phyloP scores from a whole-genome alignment of 2,797 vertebrate genomes.

The Adrianichthys oophorus region DNA sequence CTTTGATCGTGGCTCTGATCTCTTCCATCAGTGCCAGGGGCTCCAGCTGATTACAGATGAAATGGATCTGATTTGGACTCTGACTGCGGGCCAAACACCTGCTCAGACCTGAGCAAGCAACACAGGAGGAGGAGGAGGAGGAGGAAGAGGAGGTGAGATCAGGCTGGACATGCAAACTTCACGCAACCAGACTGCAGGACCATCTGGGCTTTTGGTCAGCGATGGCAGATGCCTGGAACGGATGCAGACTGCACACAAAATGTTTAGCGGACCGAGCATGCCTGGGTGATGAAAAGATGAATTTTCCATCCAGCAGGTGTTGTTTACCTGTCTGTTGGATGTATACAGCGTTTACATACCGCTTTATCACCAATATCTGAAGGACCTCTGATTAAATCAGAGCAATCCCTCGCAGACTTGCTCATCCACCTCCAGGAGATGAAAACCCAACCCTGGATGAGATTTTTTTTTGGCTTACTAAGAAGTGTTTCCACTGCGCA shows the following conservation, averaged over 20 bases:
- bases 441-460: slow-evolving; percentile 4
- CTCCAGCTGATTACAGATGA: slow-evolving; percentile 74
- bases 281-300: too few species aligned
- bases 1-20: slow-evolving; percentile 69
- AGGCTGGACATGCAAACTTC: slow-evolving; percentile 33
- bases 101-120: slow-evolving; percentile 51
- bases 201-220: slow-evolving; percentile 44
- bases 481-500: too few species aligned
- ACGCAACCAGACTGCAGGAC: slow-evolving; percentile 31
- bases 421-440: slow-evolving; percentile 10
- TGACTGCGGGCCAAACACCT: slow-evolving; percentile 73
- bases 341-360: background rate
- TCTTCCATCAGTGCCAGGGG: slow-evolving; percentile 61
- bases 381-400: slow-evolving; percentile 7
- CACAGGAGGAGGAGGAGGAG: slow-evolving; percentile 9
- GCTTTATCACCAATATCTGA: slow-evolving; percentile 12
- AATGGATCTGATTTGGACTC: slow-evolving; percentile 69
- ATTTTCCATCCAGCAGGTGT: too few species aligned
- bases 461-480: slow-evolving; percentile 9
- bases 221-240: background rate
- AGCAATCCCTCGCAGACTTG: slow-evolving; percentile 14
- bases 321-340: background rate
- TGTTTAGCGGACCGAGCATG: background rate
- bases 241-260: slow-evolving; percentile 8
- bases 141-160: slow-evolving; percentile 41